phyloP scores from a whole-genome alignment of 2,797 vertebrate genomes.

The Platalea minor region DNA sequence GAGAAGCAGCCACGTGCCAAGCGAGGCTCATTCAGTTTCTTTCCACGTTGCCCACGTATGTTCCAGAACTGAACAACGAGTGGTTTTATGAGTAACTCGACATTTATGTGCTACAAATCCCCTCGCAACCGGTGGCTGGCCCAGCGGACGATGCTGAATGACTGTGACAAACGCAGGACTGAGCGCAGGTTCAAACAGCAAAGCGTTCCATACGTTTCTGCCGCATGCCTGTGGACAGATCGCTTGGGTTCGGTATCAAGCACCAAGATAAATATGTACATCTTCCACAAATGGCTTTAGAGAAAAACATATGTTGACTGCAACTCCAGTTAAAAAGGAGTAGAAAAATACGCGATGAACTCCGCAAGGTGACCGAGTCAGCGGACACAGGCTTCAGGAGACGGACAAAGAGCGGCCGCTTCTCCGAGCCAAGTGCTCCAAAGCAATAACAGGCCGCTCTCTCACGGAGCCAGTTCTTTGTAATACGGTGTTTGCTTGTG shows the following conservation, averaged over 20 bases:
- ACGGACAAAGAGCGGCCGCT: neutral
- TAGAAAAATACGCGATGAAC: neutral
- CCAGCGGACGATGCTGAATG: neutral
- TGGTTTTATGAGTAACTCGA: neutral
- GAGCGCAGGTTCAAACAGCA: neutral
- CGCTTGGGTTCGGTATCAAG: neutral
- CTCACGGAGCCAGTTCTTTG: neutral
- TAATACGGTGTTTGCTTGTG: neutral
- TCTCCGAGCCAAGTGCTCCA: neutral
- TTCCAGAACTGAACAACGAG: neutral
- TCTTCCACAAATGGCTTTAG: neutral
- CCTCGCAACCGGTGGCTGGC: neutral
- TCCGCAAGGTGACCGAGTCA: neutral
- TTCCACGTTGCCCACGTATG: accelerated
- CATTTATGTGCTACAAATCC: neutral
- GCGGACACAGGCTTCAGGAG: neutral
- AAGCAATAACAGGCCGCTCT: neutral
- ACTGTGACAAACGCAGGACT: accelerated
- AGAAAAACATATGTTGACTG: neutral
- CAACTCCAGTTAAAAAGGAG: neutral
- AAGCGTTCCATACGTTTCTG: neutral
- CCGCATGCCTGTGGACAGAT: neutral
- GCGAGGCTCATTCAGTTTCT: neutral
- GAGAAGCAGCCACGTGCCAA: neutral
- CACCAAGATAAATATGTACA: neutral